These are phyloP conservation scores for Rhinogobius similis DNA, from an alignment of 2,113 vertebrate genomes.

Conservation along the genomic window DNA sequence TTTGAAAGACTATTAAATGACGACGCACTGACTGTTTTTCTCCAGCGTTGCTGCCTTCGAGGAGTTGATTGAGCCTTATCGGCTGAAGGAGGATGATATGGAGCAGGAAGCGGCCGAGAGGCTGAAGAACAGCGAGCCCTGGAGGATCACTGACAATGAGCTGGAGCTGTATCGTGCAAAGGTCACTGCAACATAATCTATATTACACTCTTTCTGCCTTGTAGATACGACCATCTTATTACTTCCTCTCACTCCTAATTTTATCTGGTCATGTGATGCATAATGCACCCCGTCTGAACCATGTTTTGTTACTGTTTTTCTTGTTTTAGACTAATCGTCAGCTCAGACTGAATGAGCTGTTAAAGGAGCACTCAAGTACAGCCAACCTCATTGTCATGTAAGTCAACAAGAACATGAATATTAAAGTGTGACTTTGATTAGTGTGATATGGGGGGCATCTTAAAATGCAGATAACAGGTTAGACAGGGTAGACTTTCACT, in stretches of 20 bases:
- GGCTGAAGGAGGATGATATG: constrained; percentile 95
- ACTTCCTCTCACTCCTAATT: not conserved
- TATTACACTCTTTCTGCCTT: accelerated
- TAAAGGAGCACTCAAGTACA: constrained; percentile 94
- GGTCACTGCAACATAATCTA: constrained; percentile 69
- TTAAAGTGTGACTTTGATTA: not conserved
- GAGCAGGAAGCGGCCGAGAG: constrained; percentile 93
- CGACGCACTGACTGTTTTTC: not conserved
- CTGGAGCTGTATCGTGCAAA: constrained; percentile 95
- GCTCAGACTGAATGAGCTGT: constrained; percentile 92
- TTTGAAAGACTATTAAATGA: not conserved
- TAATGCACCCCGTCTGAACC: not conserved
- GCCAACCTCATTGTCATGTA: constrained; percentile 96
- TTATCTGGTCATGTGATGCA: not conserved
- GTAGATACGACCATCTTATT: too few relatives aligned
- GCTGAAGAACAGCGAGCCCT: constrained; percentile 95
- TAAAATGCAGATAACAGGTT: too few relatives aligned
- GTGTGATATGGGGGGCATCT: not conserved
- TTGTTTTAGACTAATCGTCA: constrained; percentile 87
- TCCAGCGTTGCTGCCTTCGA: constrained; percentile 87
- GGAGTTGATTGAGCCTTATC: constrained; percentile 93
- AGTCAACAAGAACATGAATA: constrained; percentile 19
- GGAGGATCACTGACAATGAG: constrained; percentile 97
- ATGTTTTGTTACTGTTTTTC: constrained; percentile 27
- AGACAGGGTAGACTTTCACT: too few relatives aligned